These are phyloP conservation scores for Melanostoma scalare DNA, from an alignment of 2,888 invertebrate species.

Conservation along the genomic window DNA sequence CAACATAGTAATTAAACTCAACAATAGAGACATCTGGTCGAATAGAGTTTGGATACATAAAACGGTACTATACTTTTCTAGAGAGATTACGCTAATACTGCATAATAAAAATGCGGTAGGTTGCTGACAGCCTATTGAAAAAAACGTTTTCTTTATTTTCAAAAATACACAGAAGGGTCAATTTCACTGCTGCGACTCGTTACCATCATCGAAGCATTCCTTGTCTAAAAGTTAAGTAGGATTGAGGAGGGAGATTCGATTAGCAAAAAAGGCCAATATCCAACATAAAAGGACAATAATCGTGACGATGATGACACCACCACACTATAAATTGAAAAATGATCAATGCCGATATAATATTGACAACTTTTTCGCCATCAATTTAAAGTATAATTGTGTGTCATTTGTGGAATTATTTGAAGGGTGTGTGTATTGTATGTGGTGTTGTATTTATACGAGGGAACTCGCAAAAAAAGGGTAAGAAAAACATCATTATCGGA, in stretches of 20 bases:
- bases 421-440: conserved; percentile 44
- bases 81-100: too few relatives aligned
- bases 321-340: conserved; percentile 64
- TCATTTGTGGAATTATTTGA: conserved; percentile 58
- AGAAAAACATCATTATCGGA: conserved; percentile 58
- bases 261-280: not conserved
- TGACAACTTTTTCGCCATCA: conserved; percentile 71
- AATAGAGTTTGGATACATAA: not conserved
- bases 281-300: conserved; percentile 12
- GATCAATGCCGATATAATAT: conserved; percentile 65
- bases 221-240: too few relatives aligned
- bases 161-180: too few relatives aligned
- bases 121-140: too few relatives aligned
- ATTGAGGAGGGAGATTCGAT: too few relatives aligned
- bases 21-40: conserved; percentile 14
- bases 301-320: conserved; percentile 41
- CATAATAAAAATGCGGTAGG: too few relatives aligned
- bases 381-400: conserved; percentile 71
- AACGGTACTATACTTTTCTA: too few relatives aligned
- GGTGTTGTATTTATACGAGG: conserved; percentile 3
- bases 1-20: conserved; percentile 15
- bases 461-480: conserved; percentile 40
- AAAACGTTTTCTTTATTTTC: too few relatives aligned
- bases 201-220: too few relatives aligned
- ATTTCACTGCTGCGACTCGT: too few relatives aligned